Evolutionary conservation across 2,797 vertebrate species (phyloP), one percentile per base, ranked within the genome.

Genomic region (Myotis planiceps): DNA sequence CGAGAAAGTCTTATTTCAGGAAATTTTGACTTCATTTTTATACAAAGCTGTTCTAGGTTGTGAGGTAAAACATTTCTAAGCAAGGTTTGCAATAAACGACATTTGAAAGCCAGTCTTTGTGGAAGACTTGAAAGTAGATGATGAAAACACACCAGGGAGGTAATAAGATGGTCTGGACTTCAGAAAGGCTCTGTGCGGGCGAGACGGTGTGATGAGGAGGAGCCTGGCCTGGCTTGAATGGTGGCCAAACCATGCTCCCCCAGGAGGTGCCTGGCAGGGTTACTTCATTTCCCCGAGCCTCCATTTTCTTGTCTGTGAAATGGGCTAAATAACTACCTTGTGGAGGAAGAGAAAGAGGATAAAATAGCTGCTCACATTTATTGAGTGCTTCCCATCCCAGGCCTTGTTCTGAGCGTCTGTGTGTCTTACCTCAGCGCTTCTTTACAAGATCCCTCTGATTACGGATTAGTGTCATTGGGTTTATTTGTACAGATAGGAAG

Each of bases 171-270:
- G 68, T 27, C 51, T 23, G 3, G 37, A 47, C 42, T 65, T 76
- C 6, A 10, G 42, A 34, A 29, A 23, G 5, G 66, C 15, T 74
- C 16, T 2, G 12, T 12, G 58, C 16, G 12, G 66, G 47, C 66
- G 32, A 55, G 16, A 21, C 1, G 2, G 42, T 21, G 32, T 16
- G 39, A 49, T 4, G 12, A n/a, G 19, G n/a, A 23, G 27, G 55
- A 47, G 16, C 9, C 13, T 9, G 68, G 39, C 29, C 42, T 19
- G 42, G 45, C 23, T 6, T 45, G n/a, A 79, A 74, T 15, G 1
- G 2, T 4, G 37, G 21, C 32, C 6, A 18, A 4, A 19, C n/a
- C 25, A 4, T 45, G 23, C 4, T 7, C 25, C 0, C 32, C 37
- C 3, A 1, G 14, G 8, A 69, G 4, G n/a, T 14, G 12, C 7